Conservation (phyloP, 1,140 invertebrate genomes). For the Drosophila asahinai region DNA sequence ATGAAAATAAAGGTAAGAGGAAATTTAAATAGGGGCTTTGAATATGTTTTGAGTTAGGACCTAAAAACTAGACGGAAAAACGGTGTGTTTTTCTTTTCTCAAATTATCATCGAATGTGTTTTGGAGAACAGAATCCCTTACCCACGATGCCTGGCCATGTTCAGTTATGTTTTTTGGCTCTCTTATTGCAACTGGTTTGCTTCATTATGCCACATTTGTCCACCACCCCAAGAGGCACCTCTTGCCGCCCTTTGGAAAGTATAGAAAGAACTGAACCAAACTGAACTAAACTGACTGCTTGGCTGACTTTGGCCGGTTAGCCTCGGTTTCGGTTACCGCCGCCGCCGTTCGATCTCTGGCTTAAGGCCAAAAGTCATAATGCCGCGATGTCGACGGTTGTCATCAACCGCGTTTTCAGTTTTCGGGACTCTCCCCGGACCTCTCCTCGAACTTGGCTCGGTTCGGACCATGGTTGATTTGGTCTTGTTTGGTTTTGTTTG, state of each 20-base stretch:
- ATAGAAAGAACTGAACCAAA: constrained; percentile 31
- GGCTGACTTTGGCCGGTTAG: constrained; percentile 58
- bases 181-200: constrained; percentile 45
- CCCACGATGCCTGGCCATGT: background rate
- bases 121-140: background rate
- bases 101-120: background rate
- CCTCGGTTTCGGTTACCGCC: constrained; percentile 40
- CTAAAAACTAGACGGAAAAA: background rate
- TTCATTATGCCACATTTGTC: constrained; percentile 65
- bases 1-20: too few species aligned
- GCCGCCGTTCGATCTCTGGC: constrained; percentile 50
- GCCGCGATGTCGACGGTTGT: constrained; percentile 63
- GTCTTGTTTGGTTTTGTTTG: constrained; percentile 34
- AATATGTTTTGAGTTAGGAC: background rate
- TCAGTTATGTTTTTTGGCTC: constrained; percentile 44
- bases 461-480: constrained; percentile 36
- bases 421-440: background rate
- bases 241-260: background rate
- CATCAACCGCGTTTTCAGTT: constrained; percentile 45
- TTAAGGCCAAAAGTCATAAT: constrained; percentile 71
- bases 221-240: constrained; percentile 18
- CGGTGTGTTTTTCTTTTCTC: background rate
- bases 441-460: constrained; percentile 6
- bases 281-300: constrained; percentile 53
- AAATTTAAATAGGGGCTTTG: too few species aligned